Percentiles rank a stretch among this genome's conserved stretches.
Evolutionary conservation across 2,888 invertebrate species (phyloP).

Genomic region (Raillietiella orientalis): DNA sequence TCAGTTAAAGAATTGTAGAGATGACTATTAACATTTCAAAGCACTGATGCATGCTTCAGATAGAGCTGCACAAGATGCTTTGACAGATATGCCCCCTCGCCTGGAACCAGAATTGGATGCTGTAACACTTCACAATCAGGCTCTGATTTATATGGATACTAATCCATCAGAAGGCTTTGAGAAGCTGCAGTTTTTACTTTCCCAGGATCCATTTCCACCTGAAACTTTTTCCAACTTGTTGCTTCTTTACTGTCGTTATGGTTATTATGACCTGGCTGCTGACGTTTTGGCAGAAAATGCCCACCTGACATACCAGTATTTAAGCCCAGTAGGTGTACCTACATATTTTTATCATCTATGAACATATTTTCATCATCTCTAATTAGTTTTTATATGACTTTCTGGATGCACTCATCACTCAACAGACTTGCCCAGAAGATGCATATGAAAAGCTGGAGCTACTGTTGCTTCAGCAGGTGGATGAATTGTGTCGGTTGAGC

Average conservation of each 20-base stretch:
- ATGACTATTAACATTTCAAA: not conserved
- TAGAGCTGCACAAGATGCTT: slow-evolving; percentile 30
- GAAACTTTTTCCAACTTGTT: slow-evolving; percentile 91
- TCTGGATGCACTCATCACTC: slow-evolving; percentile 79
- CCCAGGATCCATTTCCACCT: slow-evolving; percentile 83
- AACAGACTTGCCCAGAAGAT: slow-evolving; percentile 83
- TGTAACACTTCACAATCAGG: slow-evolving; percentile 88
- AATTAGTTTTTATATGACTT: slow-evolving; percentile 63
- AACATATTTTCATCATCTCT: slow-evolving; percentile 6
- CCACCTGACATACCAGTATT: slow-evolving; percentile 73
- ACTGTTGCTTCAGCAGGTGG: slow-evolving; percentile 62
- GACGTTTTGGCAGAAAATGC: slow-evolving; percentile 93
- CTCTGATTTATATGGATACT: slow-evolving; percentile 56
- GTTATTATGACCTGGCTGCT: slow-evolving; percentile 87
- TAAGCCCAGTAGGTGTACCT: slow-evolving; percentile 45
- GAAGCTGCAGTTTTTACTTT: slow-evolving; percentile 65
- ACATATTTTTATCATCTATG: slow-evolving; percentile 2
- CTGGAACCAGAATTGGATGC: slow-evolving; percentile 91
- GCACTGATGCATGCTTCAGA: slow-evolving; percentile 19
- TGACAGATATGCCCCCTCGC: slow-evolving; percentile 25
- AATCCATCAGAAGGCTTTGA: slow-evolving; percentile 79
- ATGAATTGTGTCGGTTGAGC: slow-evolving; percentile 56
- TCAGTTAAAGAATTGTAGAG: slow-evolving; percentile 42
- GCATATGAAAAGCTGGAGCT: slow-evolving; percentile 86
- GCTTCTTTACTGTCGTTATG: slow-evolving; percentile 79